These are phyloP conservation scores for Acleris sparsana DNA, from an alignment of 2,888 invertebrate genomes.

Conservation along the genomic window DNA sequence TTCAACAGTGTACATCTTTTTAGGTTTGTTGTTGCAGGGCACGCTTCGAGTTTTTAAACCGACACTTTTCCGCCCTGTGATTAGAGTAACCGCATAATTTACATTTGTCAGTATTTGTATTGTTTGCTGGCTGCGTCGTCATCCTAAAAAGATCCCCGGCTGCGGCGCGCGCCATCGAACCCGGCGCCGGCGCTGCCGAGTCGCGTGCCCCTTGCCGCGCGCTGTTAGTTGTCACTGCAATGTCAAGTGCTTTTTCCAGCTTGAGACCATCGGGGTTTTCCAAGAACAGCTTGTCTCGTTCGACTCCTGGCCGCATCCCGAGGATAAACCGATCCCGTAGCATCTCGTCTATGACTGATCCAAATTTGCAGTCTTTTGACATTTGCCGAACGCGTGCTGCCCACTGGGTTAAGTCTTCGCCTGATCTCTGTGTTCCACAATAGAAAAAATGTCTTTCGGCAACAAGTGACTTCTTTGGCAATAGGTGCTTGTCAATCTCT, in stretches of 20 bases:
- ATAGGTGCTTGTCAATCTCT: not conserved
- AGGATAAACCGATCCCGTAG: slow-evolving; percentile 12
- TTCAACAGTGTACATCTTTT: too few species aligned
- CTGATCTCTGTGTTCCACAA: not conserved
- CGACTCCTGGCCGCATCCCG: slow-evolving; percentile 4
- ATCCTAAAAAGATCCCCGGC: not conserved
- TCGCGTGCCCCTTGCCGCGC: not conserved
- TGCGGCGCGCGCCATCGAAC: not conserved
- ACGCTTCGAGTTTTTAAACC: slow-evolving; percentile 16
- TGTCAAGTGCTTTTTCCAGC: not conserved
- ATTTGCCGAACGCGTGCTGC: slow-evolving; percentile 12
- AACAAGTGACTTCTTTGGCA: slow-evolving; percentile 14
- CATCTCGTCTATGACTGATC: slow-evolving; percentile 4
- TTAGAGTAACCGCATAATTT: slow-evolving; percentile 11
- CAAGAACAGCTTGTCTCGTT: slow-evolving; percentile 3
- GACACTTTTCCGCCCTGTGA: slow-evolving; percentile 8
- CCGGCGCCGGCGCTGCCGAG: not conserved
- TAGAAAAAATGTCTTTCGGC: slow-evolving; percentile 9
- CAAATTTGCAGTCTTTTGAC: slow-evolving; percentile 8
- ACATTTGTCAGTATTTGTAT: not conserved
- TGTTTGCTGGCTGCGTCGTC: not conserved
- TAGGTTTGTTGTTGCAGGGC: too few species aligned
- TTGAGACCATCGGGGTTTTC: not conserved
- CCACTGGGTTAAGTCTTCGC: slow-evolving; percentile 13
- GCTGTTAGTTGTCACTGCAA: not conserved